Conservation (phyloP, 2,888 invertebrate genomes). For the Globia sparganii region DNA sequence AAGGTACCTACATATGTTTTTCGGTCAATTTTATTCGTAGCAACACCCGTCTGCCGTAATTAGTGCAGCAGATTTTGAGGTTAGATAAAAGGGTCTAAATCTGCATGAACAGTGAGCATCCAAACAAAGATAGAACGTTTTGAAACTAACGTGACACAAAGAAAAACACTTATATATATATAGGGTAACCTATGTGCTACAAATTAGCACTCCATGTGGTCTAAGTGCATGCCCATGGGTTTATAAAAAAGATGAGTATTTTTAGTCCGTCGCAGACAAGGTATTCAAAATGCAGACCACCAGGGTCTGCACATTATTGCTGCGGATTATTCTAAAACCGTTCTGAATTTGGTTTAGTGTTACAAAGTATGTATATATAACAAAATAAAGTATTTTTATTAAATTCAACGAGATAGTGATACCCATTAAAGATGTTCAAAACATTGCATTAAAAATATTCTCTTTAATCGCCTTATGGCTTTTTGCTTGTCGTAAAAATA, state of each 20-base stretch:
- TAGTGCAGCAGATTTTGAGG: slow-evolving; percentile 28
- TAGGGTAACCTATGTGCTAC: not conserved
- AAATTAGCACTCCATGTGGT: too few species aligned
- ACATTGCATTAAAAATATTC: slow-evolving; percentile 41
- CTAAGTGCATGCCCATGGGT: not conserved
- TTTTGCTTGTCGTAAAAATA: slow-evolving; percentile 43
- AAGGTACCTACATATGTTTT: not conserved
- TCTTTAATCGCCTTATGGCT: slow-evolving; percentile 33
- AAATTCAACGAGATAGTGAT: slow-evolving; percentile 26
- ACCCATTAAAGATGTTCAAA: slow-evolving; percentile 28
- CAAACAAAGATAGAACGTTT: not conserved
- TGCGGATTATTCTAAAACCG: not conserved
- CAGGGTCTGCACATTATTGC: not conserved
- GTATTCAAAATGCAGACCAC: not conserved
- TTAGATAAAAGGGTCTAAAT: not conserved
- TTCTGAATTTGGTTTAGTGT: slow-evolving; percentile 2
- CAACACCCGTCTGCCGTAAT: slow-evolving; percentile 24
- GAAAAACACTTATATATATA: not conserved
- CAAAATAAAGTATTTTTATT: not conserved
- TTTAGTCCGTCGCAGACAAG: not conserved
- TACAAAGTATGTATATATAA: not conserved
- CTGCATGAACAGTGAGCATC: slow-evolving; percentile 1
- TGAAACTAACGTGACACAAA: not conserved
- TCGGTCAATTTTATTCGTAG: not conserved
- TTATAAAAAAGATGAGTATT: not conserved